Conservation (phyloP, 2,888 invertebrate genomes). For the Trissolcus brochymenae region DNA sequence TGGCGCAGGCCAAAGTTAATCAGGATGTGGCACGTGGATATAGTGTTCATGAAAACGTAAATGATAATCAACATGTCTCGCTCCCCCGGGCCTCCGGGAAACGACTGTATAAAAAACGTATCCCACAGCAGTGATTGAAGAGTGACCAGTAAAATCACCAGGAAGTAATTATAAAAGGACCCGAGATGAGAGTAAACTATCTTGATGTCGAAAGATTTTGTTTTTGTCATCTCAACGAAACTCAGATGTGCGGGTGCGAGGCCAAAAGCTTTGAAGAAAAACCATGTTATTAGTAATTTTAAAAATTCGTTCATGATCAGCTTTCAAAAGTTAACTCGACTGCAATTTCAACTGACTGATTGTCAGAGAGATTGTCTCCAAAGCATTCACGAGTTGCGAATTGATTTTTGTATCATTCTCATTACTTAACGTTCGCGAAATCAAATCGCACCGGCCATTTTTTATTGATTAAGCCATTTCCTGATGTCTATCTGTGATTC, state of each 20-base stretch:
- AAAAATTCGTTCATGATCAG: not conserved
- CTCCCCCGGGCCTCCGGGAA: not conserved
- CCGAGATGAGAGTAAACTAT: not conserved
- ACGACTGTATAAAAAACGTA: not conserved
- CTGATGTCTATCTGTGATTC: too few species aligned
- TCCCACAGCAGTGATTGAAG: not conserved
- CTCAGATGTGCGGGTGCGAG: slow-evolving; percentile 1
- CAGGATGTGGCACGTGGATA: not conserved
- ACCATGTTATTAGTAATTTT: not conserved
- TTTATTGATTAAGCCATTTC: too few species aligned
- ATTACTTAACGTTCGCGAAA: too few species aligned
- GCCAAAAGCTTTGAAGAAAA: not conserved
- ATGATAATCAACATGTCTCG: not conserved
- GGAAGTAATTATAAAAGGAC: not conserved
- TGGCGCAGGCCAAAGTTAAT: not conserved
- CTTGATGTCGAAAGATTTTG: not conserved
- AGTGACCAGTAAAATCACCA: not conserved
- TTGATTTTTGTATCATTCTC: not conserved
- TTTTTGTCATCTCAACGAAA: not conserved
- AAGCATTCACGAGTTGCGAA: not conserved
- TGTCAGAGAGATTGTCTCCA: not conserved
- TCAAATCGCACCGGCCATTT: too few species aligned
- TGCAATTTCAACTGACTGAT: not conserved
- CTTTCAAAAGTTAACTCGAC: not conserved
- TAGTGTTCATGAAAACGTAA: not conserved